These are phyloP conservation scores for Pachyramphus minor DNA, from an alignment of 2,113 vertebrate genomes.

Conservation along the genomic window DNA sequence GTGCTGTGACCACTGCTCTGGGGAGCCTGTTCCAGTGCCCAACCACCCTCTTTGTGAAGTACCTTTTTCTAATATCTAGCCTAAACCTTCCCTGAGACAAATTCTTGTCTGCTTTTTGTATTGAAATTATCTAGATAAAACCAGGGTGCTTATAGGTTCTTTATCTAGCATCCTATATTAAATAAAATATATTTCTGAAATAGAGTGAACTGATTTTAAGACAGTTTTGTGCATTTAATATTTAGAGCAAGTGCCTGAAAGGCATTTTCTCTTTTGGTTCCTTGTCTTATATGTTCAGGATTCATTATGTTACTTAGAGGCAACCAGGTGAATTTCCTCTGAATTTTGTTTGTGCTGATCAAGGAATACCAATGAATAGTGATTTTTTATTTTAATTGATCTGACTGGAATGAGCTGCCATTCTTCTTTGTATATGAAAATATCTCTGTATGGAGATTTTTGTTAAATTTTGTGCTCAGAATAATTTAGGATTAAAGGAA, in stretches of 20 bases:
- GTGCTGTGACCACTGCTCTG: neutral
- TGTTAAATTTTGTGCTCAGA: constrained; percentile 39
- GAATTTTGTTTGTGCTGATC: constrained; percentile 52
- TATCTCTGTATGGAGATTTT: constrained; percentile 17
- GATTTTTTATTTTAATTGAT: constrained; percentile 66
- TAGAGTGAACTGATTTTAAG: constrained; percentile 10
- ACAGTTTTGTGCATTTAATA: constrained; percentile 33
- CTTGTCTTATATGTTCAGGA: constrained; percentile 40
- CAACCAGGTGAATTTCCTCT: constrained; percentile 53
- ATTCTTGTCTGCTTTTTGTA: neutral
- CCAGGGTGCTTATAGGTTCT: neutral
- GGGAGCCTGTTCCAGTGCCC: neutral
- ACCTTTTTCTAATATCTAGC: neutral
- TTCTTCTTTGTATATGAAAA: constrained; percentile 33
- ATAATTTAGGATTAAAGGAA: constrained; percentile 55
- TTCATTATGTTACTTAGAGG: constrained; percentile 39
- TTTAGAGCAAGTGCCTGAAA: constrained; percentile 39
- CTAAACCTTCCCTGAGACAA: neutral
- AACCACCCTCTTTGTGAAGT: neutral
- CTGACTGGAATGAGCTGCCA: constrained; percentile 43
- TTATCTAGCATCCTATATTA: neutral
- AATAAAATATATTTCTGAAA: neutral
- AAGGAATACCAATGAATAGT: constrained; percentile 34
- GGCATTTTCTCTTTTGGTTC: constrained; percentile 40
- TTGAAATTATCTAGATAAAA: constrained; percentile 20